phyloP scores from a whole-genome alignment of 2,888 invertebrate species.

The Parnassius mnemosyne region DNA sequence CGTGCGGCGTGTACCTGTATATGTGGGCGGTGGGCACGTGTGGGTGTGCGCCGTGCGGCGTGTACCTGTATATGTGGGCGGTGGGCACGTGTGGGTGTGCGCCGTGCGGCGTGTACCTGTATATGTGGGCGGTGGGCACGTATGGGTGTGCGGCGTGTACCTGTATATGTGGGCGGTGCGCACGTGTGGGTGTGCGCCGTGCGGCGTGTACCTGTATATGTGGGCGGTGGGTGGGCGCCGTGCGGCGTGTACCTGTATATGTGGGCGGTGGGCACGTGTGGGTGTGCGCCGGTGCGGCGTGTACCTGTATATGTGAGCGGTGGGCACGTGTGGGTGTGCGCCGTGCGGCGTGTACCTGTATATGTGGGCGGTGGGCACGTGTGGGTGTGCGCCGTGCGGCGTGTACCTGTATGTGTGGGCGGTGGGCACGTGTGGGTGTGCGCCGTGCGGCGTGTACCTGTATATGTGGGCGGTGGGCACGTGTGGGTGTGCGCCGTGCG shows the following conservation, averaged over 20 bases:
- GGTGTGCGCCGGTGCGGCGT: constrained; percentile 53
- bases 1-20: too few relatives aligned
- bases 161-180: background rate
- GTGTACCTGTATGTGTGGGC: too few relatives aligned
- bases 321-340: constrained; percentile 77
- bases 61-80: background rate
- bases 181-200: too few relatives aligned
- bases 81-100: background rate
- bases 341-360: constrained; percentile 96
- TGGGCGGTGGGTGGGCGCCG: background rate
- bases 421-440: too few relatives aligned
- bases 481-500: too few relatives aligned
- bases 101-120: background rate
- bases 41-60: too few relatives aligned
- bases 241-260: constrained; percentile 44
- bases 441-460: too few relatives aligned
- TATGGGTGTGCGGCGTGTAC: too few relatives aligned
- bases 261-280: constrained; percentile 76
- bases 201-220: background rate
- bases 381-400: too few relatives aligned
- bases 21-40: too few relatives aligned
- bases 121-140: background rate
- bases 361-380: constrained; percentile 57
- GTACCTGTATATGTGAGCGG: constrained; percentile 90
- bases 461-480: too few relatives aligned